Base-by-base conservation (phyloP, 2,888 invertebrate genomes). In the Tenthredo distinguenda region DNA sequence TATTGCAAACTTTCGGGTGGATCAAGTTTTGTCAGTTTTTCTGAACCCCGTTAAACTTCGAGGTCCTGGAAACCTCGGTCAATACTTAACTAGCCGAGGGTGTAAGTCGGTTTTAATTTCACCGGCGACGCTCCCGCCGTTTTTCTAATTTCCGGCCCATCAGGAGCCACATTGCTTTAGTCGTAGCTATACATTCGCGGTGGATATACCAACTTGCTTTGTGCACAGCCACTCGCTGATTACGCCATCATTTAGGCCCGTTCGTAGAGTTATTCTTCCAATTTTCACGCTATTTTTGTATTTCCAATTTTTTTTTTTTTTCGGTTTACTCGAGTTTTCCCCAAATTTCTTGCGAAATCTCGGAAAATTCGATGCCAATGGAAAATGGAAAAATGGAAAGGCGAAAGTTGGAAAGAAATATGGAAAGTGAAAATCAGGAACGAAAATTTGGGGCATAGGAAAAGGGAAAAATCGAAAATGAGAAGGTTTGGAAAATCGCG, bases 111-210 rank as follows among this genome's bases (percentile, higher is more conserved):
- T 81, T 81, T 81, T 81, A 84, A 62, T 84, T 84, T 84, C 84
- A 62, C 40, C 58, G 50, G 50, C 84, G 84, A 72, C 76, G 72
- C 37, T 58, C 76, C 47, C 84, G 37, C 76, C 84, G 84, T 84
- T 84, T 77, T 84, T 84, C 84, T 84, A 84, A 84, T 84, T 84
- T 84, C 84, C 84, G 84, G 84, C 55, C 84, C 76, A 58, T 76
- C 84, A 74, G 72, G 72, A 74, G 72, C 43, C 72, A 74, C 72
- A 74, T 74, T 74, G 40, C 72, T 43, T 77, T 18, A 50, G 77
- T 77, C 31, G 31, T n/a, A 55, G 37, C 18, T 55, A 77, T 40
- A 31, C 21, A 34, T 47, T 21, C 7, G 31, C n/a, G 26, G 79
- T 79, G 31, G 37, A 79, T 34, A 79, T 37, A 34, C 43, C 2